Percentiles rank a stretch among this genome's conserved stretches.
Conservation (phyloP, 2,113 vertebrate species). For the Mugil cephalus region DNA sequence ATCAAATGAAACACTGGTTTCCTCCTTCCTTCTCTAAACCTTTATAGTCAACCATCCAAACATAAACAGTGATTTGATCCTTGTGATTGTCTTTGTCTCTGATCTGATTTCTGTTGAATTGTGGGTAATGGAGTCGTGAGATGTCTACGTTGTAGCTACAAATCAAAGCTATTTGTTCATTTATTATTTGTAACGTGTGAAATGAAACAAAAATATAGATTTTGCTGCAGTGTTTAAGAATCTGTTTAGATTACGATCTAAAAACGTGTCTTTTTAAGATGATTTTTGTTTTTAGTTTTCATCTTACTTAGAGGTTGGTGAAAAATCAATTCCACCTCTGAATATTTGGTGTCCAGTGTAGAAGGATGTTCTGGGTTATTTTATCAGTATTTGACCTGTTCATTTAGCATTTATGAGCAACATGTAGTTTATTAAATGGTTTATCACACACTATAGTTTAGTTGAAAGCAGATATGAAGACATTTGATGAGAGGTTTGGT, state of each 20-base stretch:
- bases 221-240: background rate
- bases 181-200: too few species aligned
- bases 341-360: too few species aligned
- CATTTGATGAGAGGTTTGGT: background rate
- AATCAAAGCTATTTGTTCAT: too few species aligned
- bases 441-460: background rate
- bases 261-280: too few species aligned
- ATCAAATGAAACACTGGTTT: background rate
- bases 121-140: slow-evolving; percentile 28
- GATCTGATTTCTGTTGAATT: slow-evolving; percentile 19
- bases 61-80: background rate
- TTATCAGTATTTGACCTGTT: rapidly evolving
- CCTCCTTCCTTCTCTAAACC: background rate
- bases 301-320: too few species aligned
- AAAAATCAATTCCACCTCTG: too few species aligned
- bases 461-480: background rate
- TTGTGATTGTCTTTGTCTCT: slow-evolving; percentile 42
- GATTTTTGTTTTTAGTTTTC: too few species aligned
- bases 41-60: background rate
- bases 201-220: background rate
- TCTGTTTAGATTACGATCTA: too few species aligned
- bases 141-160: too few species aligned
- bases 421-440: background rate
- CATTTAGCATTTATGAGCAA: background rate
- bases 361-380: background rate